These are phyloP conservation scores for Semotilus atromaculatus DNA, from an alignment of 2,797 vertebrate species.

Conservation along the genomic window DNA sequence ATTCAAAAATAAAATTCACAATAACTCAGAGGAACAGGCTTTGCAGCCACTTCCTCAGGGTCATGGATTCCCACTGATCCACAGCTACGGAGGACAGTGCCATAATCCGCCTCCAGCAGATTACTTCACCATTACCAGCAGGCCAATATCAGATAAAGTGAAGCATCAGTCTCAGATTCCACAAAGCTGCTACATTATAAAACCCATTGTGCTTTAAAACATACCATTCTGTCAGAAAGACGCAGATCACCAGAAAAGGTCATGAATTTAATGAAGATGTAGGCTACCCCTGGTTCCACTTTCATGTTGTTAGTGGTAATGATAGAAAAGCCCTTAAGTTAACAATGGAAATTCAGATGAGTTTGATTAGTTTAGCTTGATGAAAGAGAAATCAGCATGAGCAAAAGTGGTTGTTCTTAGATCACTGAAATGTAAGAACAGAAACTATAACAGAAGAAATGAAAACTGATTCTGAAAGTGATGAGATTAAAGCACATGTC, in stretches of 20 bases:
- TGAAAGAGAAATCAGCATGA: neutral
- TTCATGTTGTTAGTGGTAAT: neutral
- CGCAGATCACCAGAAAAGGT: neutral
- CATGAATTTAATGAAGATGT: neutral
- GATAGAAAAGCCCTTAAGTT: neutral
- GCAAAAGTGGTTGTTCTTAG: neutral
- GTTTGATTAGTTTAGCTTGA: neutral
- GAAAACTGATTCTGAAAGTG: conserved; percentile 9
- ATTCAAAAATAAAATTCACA: conserved; percentile 2
- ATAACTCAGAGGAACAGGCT: conserved; percentile 13
- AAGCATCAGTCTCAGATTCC: conserved; percentile 40
- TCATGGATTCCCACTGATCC: conserved; percentile 39
- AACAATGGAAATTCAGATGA: neutral
- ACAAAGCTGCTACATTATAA: conserved; percentile 11
- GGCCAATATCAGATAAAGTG: conserved; percentile 19
- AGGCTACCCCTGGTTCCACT: neutral
- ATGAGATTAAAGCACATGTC: neutral
- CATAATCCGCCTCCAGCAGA: conserved; percentile 51
- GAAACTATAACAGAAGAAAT: neutral
- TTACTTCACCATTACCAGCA: conserved; percentile 41
- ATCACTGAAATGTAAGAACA: neutral
- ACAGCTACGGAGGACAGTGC: conserved; percentile 10
- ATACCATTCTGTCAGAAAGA: neutral
- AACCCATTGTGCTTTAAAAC: neutral
- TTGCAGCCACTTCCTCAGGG: conserved; percentile 33